phyloP scores from a whole-genome alignment of 2,888 invertebrate species.

The Malachius bipustulatus region DNA sequence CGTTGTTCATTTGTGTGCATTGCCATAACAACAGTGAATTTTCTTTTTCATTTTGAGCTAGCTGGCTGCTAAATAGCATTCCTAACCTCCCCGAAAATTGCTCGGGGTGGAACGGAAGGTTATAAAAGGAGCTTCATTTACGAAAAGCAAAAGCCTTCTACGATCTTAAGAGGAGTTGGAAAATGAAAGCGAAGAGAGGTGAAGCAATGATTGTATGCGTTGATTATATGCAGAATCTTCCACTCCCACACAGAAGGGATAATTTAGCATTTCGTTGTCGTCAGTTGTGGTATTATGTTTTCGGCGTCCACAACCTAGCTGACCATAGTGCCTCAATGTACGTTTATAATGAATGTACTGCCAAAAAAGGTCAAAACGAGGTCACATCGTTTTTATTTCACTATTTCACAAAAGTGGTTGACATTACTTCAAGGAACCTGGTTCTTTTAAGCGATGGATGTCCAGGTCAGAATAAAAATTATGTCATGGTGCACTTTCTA shows the following conservation, averaged over 20 bases:
- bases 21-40: too few relatives aligned
- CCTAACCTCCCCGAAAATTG: too few relatives aligned
- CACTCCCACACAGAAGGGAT: conserved; percentile 14
- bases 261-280: conserved; percentile 16
- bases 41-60: too few relatives aligned
- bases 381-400: conserved; percentile 16
- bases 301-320: conserved; percentile 17
- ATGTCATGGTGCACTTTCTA: conserved; percentile 12
- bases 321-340: conserved; percentile 13
- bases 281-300: conserved; percentile 18
- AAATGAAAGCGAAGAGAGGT: conserved; percentile 6
- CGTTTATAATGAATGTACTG: conserved; percentile 12
- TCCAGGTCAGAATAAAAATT: conserved; percentile 17
- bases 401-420: conserved; percentile 7
- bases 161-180: conserved; percentile 8
- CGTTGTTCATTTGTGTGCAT: too few relatives aligned
- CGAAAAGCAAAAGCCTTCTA: conserved; percentile 6
- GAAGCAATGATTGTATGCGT: conserved; percentile 11
- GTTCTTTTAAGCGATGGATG: conserved; percentile 15
- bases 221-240: conserved; percentile 18
- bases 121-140: conserved; percentile 13
- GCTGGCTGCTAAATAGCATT: too few relatives aligned
- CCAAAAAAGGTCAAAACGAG: conserved; percentile 15
- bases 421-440: conserved; percentile 1
- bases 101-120: too few relatives aligned